Percentiles rank a stretch among this genome's conserved stretches.
phyloP scores from a whole-genome alignment of 30 jellyfish, hydroid and myxozoan genomes.

The Cassiopea andromeda region DNA sequence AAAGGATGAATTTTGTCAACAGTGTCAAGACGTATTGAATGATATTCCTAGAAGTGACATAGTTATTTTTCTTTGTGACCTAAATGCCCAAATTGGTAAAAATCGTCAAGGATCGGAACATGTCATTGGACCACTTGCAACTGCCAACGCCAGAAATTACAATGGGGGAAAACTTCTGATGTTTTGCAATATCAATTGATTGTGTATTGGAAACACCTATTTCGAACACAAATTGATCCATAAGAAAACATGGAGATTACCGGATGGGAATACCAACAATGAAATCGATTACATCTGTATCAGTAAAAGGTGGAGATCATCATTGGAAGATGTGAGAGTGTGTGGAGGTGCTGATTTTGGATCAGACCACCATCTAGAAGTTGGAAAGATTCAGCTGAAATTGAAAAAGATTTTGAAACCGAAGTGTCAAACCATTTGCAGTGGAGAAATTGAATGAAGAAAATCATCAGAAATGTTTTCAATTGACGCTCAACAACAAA shows the following conservation, averaged over 20 bases:
- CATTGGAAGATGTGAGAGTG: neutral
- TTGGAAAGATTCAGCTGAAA: slow-evolving; percentile 5
- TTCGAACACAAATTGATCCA: neutral
- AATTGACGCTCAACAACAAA: neutral
- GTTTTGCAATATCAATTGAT: neutral
- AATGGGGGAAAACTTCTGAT: neutral
- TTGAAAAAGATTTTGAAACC: slow-evolving; percentile 1
- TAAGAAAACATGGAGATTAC: slow-evolving; percentile 14
- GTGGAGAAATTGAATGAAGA: slow-evolving; percentile 4
- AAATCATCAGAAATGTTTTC: neutral
- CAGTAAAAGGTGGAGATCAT: neutral
- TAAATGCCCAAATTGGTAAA: slow-evolving; percentile 1
- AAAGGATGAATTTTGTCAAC: slow-evolving; percentile 1
- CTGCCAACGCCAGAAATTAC: neutral
- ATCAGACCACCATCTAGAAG: slow-evolving; percentile 18
- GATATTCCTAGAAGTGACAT: neutral
- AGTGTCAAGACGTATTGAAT: neutral
- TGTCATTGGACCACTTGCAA: neutral
- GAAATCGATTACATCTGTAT: slow-evolving; percentile 13
- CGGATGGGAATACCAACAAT: neutral
- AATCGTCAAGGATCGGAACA: slow-evolving; percentile 6
- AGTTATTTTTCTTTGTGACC: neutral
- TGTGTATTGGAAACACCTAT: neutral
- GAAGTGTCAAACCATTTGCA: neutral
- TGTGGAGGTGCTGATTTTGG: slow-evolving; percentile 38